phyloP scores from a whole-genome alignment of 2,888 invertebrate genomes.

The Patella ulyssiponensis region DNA sequence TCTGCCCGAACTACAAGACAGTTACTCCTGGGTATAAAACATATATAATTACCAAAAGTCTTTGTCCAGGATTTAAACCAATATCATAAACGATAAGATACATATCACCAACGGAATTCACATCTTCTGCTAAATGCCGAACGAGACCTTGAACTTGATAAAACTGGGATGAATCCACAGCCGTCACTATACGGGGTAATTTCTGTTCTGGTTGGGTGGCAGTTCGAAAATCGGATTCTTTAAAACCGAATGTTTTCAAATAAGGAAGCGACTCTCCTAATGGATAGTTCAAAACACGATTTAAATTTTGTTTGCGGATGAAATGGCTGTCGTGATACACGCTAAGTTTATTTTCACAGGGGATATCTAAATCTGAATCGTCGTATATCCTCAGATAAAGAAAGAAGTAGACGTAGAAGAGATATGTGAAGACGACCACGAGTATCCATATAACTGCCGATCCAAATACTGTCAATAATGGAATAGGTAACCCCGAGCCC shows the following conservation, averaged over 20 bases:
- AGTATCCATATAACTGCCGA: too few relatives aligned
- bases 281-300: constrained; percentile 45
- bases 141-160: constrained; percentile 54
- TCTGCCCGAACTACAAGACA: too few relatives aligned
- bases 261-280: constrained; percentile 55
- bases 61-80: constrained; percentile 48
- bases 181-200: constrained; percentile 58
- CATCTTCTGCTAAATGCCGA: constrained; percentile 45
- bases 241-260: constrained; percentile 47
- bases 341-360: too few relatives aligned
- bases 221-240: constrained; percentile 40
- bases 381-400: too few relatives aligned
- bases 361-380: too few relatives aligned
- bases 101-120: constrained; percentile 36
- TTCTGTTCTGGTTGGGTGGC: constrained; percentile 42
- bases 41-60: constrained; percentile 48
- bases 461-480: too few relatives aligned
- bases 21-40: neutral
- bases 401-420: too few relatives aligned
- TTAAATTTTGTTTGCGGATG: constrained; percentile 32
- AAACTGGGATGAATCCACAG: constrained; percentile 51
- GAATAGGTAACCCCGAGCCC: too few relatives aligned
- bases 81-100: constrained; percentile 58
- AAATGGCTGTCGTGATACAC: too few relatives aligned
- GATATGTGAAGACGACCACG: too few relatives aligned